phyloP scores from a whole-genome alignment of 1,140 invertebrate genomes.

The Drepana arcuata region DNA sequence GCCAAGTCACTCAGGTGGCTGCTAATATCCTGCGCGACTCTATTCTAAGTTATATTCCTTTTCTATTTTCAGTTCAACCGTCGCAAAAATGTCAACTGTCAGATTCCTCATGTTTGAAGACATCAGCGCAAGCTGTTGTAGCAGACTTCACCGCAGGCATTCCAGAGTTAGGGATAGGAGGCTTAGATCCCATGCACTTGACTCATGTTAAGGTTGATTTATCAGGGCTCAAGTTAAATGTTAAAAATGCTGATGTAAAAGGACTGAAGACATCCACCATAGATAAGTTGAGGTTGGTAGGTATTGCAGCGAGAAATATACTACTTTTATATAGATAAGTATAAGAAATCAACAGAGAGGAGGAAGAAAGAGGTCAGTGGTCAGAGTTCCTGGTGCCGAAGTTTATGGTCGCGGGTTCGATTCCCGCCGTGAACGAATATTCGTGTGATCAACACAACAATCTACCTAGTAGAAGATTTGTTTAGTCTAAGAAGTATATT shows the following conservation, averaged over 20 bases:
- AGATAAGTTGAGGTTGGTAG: slow-evolving; percentile 28
- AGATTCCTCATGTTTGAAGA: slow-evolving; percentile 19
- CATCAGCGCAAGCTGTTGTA: slow-evolving; percentile 16
- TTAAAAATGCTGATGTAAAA: slow-evolving; percentile 19
- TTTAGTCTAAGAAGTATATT: too few species aligned
- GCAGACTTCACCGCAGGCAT: slow-evolving; percentile 19
- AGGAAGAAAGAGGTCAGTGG: too few species aligned
- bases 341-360: too few species aligned
- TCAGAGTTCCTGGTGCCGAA: too few species aligned
- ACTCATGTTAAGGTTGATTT: slow-evolving; percentile 25
- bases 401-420: too few species aligned
- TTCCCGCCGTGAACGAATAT: too few species aligned
- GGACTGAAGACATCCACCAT: slow-evolving; percentile 25
- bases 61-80: slow-evolving; percentile 19
- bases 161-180: slow-evolving; percentile 21
- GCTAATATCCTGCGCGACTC: too few species aligned
- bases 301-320: too few species aligned
- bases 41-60: not conserved
- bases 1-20: too few species aligned
- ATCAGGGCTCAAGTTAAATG: slow-evolving; percentile 25
- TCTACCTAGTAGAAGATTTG: too few species aligned
- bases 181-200: slow-evolving; percentile 23
- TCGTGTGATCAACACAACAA: too few species aligned
- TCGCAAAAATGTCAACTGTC: slow-evolving; percentile 22
- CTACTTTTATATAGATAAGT: too few species aligned